Base-by-base conservation (phyloP, 2,113 vertebrate species). In the Corvus cornix region DNA sequence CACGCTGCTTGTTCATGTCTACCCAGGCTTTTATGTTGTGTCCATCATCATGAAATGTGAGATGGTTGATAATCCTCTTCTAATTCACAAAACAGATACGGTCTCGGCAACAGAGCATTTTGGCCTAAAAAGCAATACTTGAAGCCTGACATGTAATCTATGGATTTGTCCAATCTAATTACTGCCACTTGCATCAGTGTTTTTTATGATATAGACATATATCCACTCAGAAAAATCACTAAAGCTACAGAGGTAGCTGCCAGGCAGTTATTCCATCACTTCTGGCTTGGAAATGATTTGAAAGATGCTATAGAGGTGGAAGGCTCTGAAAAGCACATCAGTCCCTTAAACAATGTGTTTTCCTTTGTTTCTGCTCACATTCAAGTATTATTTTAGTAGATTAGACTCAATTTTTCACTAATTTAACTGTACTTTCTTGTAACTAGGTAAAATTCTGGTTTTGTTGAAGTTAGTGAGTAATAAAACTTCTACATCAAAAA, bases 81-180 rank as follows among this genome's bases (percentile, higher is more conserved):
- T 59, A 89, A 86, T 74, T 83, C 43, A 90, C 43, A 69, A 43
- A 85, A 79, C 11, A 76, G 31, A 33, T 21, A 93, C 33, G 33
- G 46, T 59, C 43, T 74, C 5, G 0, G 39, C 48, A 93, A 49
- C 48, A 80, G 59, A 6, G 16, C 5, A 16, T 51, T 85, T 89
- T 93, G 87, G 59, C 82, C 77, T 66, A 55, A 85, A 91, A 90
- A 80, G 33, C 59, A 28, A 60, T 44, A 76, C 79, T 89, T 80
- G 62, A 83, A 81, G 22, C 24, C 62, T 91, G 87, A 87, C 56
- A 51, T 51, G 63, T 68, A 85, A 77, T 77, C 87, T 78, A 27
- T 86, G 79, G 67, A 75, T 90, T 88, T 74, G 33, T 74, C 72
- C 82, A 63, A 56, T 63, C 67, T 91, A 74, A 85, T 93, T 86